Evolutionary conservation across 2,113 vertebrate genomes (phyloP), one percentile per base, ranked within the genome.

Genomic region (Platysteira castanea): DNA sequence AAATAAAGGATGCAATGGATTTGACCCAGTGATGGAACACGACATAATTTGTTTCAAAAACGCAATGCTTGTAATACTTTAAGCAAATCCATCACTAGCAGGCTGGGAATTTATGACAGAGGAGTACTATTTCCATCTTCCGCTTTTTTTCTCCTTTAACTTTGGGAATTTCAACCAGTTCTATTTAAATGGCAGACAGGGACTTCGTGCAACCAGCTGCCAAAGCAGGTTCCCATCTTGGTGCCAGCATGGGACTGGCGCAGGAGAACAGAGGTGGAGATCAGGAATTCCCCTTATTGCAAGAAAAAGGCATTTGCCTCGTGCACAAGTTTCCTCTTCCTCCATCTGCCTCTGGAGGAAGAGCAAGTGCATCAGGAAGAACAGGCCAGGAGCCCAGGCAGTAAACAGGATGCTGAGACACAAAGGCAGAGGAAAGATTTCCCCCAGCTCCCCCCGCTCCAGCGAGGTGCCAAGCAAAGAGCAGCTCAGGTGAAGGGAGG

Each of bases 351-450:
- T 74, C 47, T 2, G 28, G 56, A 90, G 93, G 95, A 95, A 95
- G 76, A 94, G 86, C 93, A 95, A 97, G 95, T 87, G 90, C 80
- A 95, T 64, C 53, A 71, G 73, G 88, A 95, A 93, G 65, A 89
- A 76, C 2, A 6, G 54, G 61, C 68, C 8, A 11, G 80, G 18
- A 95, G 91, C 71, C 75, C 12, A 1, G 52, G 68, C 41, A 2
- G 86, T 96, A 96, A 97, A 96, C 95, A 96, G 96, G 96, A 96
- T 90, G 84, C 83, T 56, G 60, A 79, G 65, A 96, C 86, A 95
- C 93, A 96, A 93, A 94, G 90, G 84, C 52, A n/a, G 57, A 90
- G 92, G 94, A 96, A 97, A 80, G 92, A 95, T 88, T 95, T 95
- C 53, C 88, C 86, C 54, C 4, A 0, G 49, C 78, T 87, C 59